Base-by-base conservation (phyloP, 2,888 invertebrate species). In the Polydrusus cervinus region DNA sequence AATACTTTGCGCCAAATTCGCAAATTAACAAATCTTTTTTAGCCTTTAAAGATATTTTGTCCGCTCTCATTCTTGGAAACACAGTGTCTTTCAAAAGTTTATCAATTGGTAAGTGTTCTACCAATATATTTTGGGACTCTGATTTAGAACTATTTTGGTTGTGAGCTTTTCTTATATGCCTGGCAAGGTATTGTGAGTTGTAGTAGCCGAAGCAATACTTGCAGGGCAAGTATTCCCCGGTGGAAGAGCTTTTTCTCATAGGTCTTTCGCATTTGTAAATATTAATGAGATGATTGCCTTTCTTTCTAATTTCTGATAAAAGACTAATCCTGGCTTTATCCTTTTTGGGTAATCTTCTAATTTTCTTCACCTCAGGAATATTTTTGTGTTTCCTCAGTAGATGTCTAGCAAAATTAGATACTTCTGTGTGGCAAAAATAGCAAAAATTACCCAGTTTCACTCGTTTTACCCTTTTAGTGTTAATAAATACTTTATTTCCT, bases 11-110 rank as follows among this genome's bases (percentile, higher is more conserved):
- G 20, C 75, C 75, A 38, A 68, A 74, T 11, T 34, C 55, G 11
- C 75, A 73, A 57, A 75, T 75, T 1, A 75, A 18, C 1, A 38
- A 3, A 62, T 75, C 75, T 25, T 74, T 73, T 20, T 73, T 75
- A 5, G 68, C 75, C 9, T 3, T 51, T 64, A 64, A 64, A 7
- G 71, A 64, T 16, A 69, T 64, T 14, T 71, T 49, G 47, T 71
- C 71, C 1, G 51, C 20, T 38, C 30, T 71, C 72, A 72, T 72
- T n/a, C 66, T n/a, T 6, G 72, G 61, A 70, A 74, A 74, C 8
- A 70, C 70, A 60, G 16, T 20, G 6, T 61, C 49, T 16, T 14
- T 25, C n/a, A 70, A 38, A 3, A 16, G 9, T 62, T 25, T 25
- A 9, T 62, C 70, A 9, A 60, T 16, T 14, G 14, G 14, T 2